Evolutionary conservation across 1,140 invertebrate species (phyloP).

Genomic region (Drosophila cardini): DNA sequence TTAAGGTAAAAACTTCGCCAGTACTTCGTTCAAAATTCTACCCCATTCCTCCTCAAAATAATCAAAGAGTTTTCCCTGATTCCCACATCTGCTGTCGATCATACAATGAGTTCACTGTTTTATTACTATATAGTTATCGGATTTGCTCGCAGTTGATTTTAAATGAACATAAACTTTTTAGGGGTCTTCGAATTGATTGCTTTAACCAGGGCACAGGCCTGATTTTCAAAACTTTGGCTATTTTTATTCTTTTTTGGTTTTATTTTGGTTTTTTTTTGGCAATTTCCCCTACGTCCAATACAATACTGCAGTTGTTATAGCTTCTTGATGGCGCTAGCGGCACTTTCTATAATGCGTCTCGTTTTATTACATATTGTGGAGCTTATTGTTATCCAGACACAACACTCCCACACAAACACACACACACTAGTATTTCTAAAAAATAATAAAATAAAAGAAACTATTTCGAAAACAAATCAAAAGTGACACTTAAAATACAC

Average conservation of each 20-base stretch:
- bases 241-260: conserved; percentile 11
- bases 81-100: too few relatives aligned
- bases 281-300: conserved; percentile 17
- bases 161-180: background rate
- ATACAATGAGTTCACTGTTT: background rate
- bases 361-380: conserved; percentile 79
- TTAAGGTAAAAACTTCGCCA: too few relatives aligned
- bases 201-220: conserved; percentile 6
- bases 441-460: conserved; percentile 48
- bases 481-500: conserved; percentile 11
- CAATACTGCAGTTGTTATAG: conserved; percentile 46
- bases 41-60: too few relatives aligned
- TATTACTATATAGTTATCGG: too few relatives aligned
- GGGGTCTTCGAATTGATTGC: background rate
- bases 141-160: background rate
- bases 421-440: conserved; percentile 49
- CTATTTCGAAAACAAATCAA: background rate
- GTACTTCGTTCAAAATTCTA: too few relatives aligned
- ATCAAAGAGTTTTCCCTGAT: too few relatives aligned
- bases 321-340: conserved; percentile 57
- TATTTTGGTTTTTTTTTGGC: too few relatives aligned
- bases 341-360: conserved; percentile 72
- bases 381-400: conserved; percentile 66
- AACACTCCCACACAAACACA: conserved; percentile 20
- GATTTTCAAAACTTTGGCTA: conserved; percentile 9